These are phyloP conservation scores for Sebastolobus altivelis DNA, from an alignment of 2,797 vertebrate species.

Conservation along the genomic window DNA sequence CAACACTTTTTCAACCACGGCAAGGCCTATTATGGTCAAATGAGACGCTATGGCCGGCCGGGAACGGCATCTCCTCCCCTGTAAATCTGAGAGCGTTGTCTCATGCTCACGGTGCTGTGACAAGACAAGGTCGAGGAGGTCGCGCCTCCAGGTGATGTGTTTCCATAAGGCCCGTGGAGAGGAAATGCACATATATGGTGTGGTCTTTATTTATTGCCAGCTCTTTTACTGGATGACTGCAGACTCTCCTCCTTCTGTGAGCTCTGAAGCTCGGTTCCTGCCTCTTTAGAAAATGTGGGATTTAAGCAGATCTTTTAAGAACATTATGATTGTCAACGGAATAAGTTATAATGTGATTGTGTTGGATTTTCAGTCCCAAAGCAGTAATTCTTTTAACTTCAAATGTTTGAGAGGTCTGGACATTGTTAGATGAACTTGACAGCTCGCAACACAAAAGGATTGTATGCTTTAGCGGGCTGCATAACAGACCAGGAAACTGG, in stretches of 20 bases:
- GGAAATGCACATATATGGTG: conserved; percentile 87
- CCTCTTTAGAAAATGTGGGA: conserved; percentile 9
- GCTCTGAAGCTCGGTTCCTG: conserved; percentile 26
- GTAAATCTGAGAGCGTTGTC: conserved; percentile 84
- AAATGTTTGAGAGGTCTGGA: conserved; percentile 67
- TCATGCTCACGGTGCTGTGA: conserved; percentile 81
- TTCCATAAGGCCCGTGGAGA: conserved; percentile 81
- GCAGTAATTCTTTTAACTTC: conserved; percentile 54
- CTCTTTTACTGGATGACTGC: conserved; percentile 70
- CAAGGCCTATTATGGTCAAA: conserved; percentile 89
- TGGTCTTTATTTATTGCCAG: conserved; percentile 81
- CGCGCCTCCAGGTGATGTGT: conserved; percentile 85
- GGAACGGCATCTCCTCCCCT: conserved; percentile 76
- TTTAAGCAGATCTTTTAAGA: conserved; percentile 38
- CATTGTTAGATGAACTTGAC: conserved; percentile 66
- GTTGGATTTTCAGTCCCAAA: conserved; percentile 16
- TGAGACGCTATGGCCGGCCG: conserved; percentile 63
- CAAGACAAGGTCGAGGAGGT: conserved; percentile 80
- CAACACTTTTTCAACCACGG: conserved; percentile 77
- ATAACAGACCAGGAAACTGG: conserved; percentile 59
- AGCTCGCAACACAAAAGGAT: conserved; percentile 55
- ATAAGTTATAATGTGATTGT: conserved; percentile 19
- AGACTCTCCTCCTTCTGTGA: conserved; percentile 58
- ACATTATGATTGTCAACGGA: conserved; percentile 33
- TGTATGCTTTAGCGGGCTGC: conserved; percentile 45